phyloP scores from a whole-genome alignment of 2,888 invertebrate genomes.

The Ptilodon capucinus region DNA sequence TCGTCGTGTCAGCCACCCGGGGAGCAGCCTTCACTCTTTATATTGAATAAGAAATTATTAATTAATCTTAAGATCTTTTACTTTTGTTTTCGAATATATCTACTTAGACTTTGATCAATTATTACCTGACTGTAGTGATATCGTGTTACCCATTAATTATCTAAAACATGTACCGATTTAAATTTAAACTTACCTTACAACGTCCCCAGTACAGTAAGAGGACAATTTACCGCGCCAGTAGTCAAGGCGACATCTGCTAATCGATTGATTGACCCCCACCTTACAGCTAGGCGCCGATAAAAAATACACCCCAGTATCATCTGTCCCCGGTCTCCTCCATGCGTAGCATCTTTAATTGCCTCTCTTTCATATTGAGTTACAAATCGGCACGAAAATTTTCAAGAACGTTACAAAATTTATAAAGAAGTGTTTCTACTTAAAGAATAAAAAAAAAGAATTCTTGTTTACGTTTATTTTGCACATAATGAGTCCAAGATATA shows the following conservation, averaged over 20 bases:
- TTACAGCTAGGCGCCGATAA: conserved; percentile 58
- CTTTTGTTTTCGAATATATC: conserved; percentile 13
- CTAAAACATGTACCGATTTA: conserved; percentile 25
- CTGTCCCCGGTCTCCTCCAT: conserved; percentile 47
- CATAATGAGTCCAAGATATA: no score
- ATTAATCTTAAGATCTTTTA: conserved; percentile 35
- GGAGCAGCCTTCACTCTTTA: conserved; percentile 46
- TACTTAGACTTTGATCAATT: not conserved
- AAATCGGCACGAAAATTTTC: conserved; percentile 2
- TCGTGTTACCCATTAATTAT: no score
- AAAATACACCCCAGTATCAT: conserved; percentile 58
- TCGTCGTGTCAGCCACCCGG: conserved; percentile 60
- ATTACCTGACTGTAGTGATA: not conserved
- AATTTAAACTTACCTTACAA: conserved; percentile 64
- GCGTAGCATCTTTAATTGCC: conserved; percentile 50
- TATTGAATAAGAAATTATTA: conserved; percentile 46
- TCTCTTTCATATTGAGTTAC: conserved; percentile 24
- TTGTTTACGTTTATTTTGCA: no score
- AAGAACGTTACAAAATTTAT: not conserved
- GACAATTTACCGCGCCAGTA: conserved; percentile 77
- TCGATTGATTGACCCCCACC: conserved; percentile 79
- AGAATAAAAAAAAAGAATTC: no score
- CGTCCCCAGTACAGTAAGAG: conserved; percentile 59
- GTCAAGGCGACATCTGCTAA: conserved; percentile 79
- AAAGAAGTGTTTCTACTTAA: no score